These are phyloP conservation scores for Naja naja DNA, from an alignment of 2,113 vertebrate species.

Conservation along the genomic window DNA sequence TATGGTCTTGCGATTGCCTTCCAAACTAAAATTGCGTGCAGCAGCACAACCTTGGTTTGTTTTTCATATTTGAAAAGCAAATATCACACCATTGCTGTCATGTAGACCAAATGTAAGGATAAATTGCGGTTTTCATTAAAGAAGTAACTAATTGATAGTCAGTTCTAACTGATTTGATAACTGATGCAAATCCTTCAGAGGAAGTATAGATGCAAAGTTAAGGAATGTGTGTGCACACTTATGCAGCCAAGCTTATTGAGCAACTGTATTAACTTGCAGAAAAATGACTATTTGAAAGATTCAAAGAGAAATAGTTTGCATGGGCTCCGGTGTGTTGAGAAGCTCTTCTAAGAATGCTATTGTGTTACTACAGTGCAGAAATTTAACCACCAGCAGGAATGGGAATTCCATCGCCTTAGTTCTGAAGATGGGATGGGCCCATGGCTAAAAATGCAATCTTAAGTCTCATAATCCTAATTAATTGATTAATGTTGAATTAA, in stretches of 20 bases:
- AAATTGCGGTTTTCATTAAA: background rate
- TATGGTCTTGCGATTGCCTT: background rate
- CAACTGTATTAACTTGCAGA: background rate
- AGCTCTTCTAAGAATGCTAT: background rate
- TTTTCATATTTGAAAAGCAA: background rate
- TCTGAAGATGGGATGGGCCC: background rate
- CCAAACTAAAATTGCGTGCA: background rate
- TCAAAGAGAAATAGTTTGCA: background rate
- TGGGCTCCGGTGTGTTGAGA: background rate
- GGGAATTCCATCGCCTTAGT: background rate
- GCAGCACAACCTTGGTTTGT: background rate
- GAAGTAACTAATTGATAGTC: background rate
- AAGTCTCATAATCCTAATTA: background rate
- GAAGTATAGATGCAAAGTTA: background rate
- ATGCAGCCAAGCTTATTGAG: background rate
- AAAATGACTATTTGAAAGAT: background rate
- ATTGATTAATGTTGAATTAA: background rate
- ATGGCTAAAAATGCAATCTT: background rate
- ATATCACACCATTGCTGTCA: background rate
- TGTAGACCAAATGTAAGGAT: background rate
- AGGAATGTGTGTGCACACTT: background rate
- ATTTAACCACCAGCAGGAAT: background rate
- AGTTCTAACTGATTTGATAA: background rate
- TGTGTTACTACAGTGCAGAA: background rate
- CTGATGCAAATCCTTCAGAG: background rate